Percentiles rank a stretch among this genome's conserved stretches.
phyloP scores from a whole-genome alignment of 2,888 invertebrate genomes.

The Drosophila pseudotalamancana region DNA sequence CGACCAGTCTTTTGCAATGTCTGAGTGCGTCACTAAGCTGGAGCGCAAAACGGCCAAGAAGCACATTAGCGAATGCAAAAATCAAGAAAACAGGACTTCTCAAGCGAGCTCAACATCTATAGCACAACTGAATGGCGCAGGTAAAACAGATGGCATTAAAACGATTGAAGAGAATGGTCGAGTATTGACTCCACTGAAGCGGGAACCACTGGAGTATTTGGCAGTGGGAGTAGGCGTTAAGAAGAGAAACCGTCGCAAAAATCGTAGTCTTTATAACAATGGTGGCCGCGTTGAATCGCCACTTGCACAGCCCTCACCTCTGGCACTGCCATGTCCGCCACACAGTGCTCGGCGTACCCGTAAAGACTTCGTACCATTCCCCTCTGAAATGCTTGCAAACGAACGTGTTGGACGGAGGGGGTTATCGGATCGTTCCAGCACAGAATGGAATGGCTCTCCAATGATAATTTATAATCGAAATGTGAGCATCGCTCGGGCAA shows the following conservation, averaged over 20 bases:
- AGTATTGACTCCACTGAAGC: slow-evolving; percentile 88
- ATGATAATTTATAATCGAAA: slow-evolving; percentile 88
- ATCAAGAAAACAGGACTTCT: slow-evolving; percentile 82
- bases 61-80: slow-evolving; percentile 80
- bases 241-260: slow-evolving; percentile 89
- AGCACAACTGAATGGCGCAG: slow-evolving; percentile 35
- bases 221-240: slow-evolving; percentile 88
- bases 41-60: slow-evolving; percentile 85
- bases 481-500: slow-evolving; percentile 51
- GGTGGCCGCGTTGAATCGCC: slow-evolving; percentile 88
- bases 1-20: slow-evolving; percentile 89
- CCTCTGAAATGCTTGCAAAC: slow-evolving; percentile 50
- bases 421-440: slow-evolving; percentile 34
- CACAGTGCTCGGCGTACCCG: slow-evolving; percentile 47
- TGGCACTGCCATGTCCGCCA: slow-evolving; percentile 85
- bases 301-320: slow-evolving; percentile 84
- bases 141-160: slow-evolving; percentile 38
- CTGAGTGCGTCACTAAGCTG: slow-evolving; percentile 87
- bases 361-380: slow-evolving; percentile 84
- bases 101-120: slow-evolving; percentile 53
- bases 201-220: slow-evolving; percentile 91
- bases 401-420: slow-evolving; percentile 43
- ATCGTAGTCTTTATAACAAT: slow-evolving; percentile 86
- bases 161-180: slow-evolving; percentile 83
- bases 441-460: slow-evolving; percentile 89